Percentiles rank a stretch among this genome's conserved stretches.
phyloP scores from a whole-genome alignment of 2,797 vertebrate species.

The Pangasius sanitwongsei region DNA sequence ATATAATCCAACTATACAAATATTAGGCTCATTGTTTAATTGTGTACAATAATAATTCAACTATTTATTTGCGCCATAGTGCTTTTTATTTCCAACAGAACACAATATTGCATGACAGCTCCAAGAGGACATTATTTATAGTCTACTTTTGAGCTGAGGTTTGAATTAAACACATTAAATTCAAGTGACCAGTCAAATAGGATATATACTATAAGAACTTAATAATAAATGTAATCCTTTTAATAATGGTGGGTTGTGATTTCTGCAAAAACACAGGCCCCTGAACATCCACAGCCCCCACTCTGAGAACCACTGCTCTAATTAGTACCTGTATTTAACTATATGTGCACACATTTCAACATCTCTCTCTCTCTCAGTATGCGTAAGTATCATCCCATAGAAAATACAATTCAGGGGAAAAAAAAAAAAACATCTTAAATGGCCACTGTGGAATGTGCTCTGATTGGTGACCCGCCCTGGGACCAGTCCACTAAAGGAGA shows the following conservation, averaged over 20 bases:
- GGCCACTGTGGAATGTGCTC: constrained; percentile 27
- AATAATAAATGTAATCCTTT: neutral
- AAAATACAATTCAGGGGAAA: constrained; percentile 4
- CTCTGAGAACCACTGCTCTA: neutral
- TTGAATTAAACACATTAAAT: neutral
- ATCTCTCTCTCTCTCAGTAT: neutral
- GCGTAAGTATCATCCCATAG: neutral
- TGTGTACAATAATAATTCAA: neutral
- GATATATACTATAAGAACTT: neutral
- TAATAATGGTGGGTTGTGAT: neutral
- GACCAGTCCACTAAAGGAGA: constrained; percentile 30
- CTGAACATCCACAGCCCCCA: neutral
- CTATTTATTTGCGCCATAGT: neutral
- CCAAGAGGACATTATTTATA: neutral
- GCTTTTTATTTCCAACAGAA: neutral
- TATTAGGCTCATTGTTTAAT: neutral
- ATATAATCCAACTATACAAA: neutral
- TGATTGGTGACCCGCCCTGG: constrained; percentile 13
- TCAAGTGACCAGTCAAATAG: neutral
- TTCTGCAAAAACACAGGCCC: neutral
- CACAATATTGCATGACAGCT: neutral
- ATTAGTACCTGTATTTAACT: neutral
- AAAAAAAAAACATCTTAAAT: constrained; percentile 9
- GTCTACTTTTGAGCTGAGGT: neutral
- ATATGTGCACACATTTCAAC: neutral